A percentile compares a stretch with the other conserved stretches of the same genome.
Evolutionary conservation across 2,113 vertebrate genomes (phyloP).

Genomic region (Ibidorhyncha struthersii): DNA sequence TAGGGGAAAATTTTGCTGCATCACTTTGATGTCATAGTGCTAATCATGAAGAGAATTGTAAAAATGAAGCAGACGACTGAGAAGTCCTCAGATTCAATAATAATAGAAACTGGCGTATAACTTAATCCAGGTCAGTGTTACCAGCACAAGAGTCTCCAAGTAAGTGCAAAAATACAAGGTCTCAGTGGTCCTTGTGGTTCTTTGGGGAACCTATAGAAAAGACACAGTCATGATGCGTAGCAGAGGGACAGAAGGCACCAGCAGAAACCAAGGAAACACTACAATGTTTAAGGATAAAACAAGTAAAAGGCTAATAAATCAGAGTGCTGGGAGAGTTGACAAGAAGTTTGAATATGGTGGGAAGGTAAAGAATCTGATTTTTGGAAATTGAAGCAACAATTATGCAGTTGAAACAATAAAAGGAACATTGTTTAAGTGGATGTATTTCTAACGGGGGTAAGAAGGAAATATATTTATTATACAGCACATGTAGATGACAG

Average conservation of each 20-base stretch:
- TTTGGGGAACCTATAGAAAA: not conserved
- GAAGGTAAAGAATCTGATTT: not conserved
- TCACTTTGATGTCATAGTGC: not conserved
- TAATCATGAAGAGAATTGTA: not conserved
- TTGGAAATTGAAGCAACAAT: not conserved
- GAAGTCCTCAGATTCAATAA: not conserved
- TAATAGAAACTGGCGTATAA: not conserved
- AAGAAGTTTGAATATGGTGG: not conserved
- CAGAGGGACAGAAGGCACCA: not conserved
- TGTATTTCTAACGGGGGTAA: not conserved
- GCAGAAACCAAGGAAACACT: not conserved
- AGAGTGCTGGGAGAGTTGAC: not conserved
- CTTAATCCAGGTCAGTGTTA: not conserved
- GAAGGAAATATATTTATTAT: not conserved
- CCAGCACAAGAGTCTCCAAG: not conserved
- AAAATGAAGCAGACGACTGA: not conserved
- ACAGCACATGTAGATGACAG: not conserved
- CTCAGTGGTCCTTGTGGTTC: not conserved
- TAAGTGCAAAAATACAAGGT: not conserved
- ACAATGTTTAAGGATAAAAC: not conserved
- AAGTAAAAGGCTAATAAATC: not conserved
- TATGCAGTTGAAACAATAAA: not conserved
- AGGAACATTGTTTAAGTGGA: not conserved
- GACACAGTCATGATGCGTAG: not conserved
- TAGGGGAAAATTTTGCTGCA: not conserved